These are phyloP conservation scores for Eubasilissa regina DNA, from an alignment of 1,140 invertebrate genomes.

Conservation along the genomic window DNA sequence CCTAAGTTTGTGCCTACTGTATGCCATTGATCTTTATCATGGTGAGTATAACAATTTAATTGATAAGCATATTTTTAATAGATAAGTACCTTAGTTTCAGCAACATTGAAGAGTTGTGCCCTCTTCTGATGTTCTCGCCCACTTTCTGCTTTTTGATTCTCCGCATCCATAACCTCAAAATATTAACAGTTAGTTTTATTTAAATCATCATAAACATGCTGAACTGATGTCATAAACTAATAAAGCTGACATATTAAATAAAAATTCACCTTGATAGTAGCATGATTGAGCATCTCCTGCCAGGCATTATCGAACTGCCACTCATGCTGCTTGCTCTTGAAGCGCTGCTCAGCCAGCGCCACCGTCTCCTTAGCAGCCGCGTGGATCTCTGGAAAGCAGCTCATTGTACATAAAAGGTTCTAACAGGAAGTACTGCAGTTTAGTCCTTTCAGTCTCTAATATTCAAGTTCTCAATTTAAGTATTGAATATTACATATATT, in stretches of 20 bases:
- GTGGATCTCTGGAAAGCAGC: slow-evolving; percentile 79
- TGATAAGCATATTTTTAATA: neutral
- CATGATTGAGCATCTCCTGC: slow-evolving; percentile 96
- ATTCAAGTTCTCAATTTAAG: too few species aligned
- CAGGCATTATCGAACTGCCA: slow-evolving; percentile 91
- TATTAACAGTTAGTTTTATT: slow-evolving; percentile 12
- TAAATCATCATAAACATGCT: too few species aligned
- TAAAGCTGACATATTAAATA: neutral
- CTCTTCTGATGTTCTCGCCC: slow-evolving; percentile 88
- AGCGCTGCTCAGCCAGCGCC: slow-evolving; percentile 90
- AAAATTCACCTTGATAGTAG: slow-evolving; percentile 82
- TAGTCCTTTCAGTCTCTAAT: too few species aligned
- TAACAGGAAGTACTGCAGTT: too few species aligned
- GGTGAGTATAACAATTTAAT: too few species aligned
- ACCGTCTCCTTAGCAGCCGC: slow-evolving; percentile 97
- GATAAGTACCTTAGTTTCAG: slow-evolving; percentile 81
- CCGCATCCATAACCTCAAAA: slow-evolving; percentile 92
- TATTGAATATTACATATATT: too few species aligned
- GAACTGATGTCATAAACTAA: too few species aligned
- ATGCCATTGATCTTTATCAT: too few species aligned
- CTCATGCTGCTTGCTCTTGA: slow-evolving; percentile 85
- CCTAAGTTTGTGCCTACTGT: too few species aligned
- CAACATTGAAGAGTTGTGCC: slow-evolving; percentile 82
- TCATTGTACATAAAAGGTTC: neutral
- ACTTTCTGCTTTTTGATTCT: slow-evolving; percentile 89